Conservation (phyloP, 1,140 invertebrate species). For the Drosophila saltans region DNA sequence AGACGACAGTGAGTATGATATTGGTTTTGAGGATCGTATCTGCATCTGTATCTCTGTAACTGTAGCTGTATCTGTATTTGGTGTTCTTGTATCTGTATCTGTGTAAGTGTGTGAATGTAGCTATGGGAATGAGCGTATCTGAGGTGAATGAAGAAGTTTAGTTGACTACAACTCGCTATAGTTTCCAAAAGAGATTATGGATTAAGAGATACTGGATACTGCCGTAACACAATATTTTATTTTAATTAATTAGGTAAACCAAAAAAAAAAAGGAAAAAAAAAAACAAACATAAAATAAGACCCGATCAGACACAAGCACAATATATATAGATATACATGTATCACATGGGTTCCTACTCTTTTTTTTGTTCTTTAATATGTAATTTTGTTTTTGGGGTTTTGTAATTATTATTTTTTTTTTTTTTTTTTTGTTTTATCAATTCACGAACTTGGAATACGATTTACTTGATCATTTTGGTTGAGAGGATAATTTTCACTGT, state of each 20-base stretch:
- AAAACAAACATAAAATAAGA: constrained; percentile 32
- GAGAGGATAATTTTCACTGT: constrained; percentile 55
- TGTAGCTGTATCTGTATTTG: constrained; percentile 50
- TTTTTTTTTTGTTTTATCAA: too few relatives aligned
- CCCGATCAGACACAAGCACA: constrained; percentile 75
- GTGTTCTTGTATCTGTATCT: constrained; percentile 21
- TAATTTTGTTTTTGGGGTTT: neutral
- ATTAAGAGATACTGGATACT: constrained; percentile 38
- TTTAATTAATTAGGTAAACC: constrained; percentile 23
- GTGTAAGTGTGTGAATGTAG: constrained; percentile 33
- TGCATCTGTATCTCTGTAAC: constrained; percentile 51
- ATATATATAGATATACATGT: constrained; percentile 32
- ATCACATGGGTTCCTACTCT: constrained; percentile 22
- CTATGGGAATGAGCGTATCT: constrained; percentile 18
- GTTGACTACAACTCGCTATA: constrained; percentile 45
- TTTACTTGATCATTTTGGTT: constrained; percentile 18
- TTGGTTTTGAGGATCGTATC: constrained; percentile 57
- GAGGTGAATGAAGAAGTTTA: constrained; percentile 56
- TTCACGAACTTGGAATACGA: constrained; percentile 6
- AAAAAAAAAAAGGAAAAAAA: constrained; percentile 42
- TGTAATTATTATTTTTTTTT: neutral
- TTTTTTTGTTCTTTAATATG: too few relatives aligned
- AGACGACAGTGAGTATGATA: constrained; percentile 63
- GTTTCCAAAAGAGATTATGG: constrained; percentile 32
- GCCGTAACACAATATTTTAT: constrained; percentile 9